Evolutionary conservation across 92 coral and sea anemone genomes (phyloP).

Genomic region (Phenganax stokvisi): DNA sequence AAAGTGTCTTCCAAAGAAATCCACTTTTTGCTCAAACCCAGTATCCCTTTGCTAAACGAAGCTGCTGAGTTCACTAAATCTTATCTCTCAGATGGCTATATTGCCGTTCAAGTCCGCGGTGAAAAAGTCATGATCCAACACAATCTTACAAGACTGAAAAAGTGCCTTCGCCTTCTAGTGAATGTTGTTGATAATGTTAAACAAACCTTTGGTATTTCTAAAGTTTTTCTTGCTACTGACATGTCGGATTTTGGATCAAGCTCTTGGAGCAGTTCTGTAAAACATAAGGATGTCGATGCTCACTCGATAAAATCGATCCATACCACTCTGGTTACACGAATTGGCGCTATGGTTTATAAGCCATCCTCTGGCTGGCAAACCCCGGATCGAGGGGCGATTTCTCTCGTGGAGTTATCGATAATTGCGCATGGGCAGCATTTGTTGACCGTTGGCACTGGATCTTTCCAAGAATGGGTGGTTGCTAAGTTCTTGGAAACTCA

Average conservation of each 20-base stretch:
- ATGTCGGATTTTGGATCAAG: slow-evolving; percentile 76
- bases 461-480: slow-evolving; percentile 82
- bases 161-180: slow-evolving; percentile 54
- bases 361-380: slow-evolving; percentile 47
- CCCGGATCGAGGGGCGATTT: slow-evolving; percentile 74
- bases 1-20: slow-evolving; percentile 53
- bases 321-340: neutral
- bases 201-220: slow-evolving; percentile 37
- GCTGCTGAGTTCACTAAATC: neutral
- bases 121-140: slow-evolving; percentile 80
- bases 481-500: slow-evolving; percentile 58
- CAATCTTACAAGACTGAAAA: slow-evolving; percentile 53
- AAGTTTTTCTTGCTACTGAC: slow-evolving; percentile 69
- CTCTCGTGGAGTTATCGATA: slow-evolving; percentile 72
- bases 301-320: slow-evolving; percentile 36
- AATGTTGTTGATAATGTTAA: slow-evolving; percentile 45
- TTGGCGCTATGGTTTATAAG: slow-evolving; percentile 39
- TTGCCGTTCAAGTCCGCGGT: slow-evolving; percentile 76
- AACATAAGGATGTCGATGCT: slow-evolving; percentile 38
- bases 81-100: slow-evolving; percentile 43
- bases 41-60: slow-evolving; percentile 50
- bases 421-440: slow-evolving; percentile 61
- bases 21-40: slow-evolving; percentile 54
- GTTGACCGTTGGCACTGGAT: slow-evolving; percentile 77
- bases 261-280: slow-evolving; percentile 48